Evolutionary conservation across 1,140 invertebrate species (phyloP).

Genomic region (Drosophila jambulina): DNA sequence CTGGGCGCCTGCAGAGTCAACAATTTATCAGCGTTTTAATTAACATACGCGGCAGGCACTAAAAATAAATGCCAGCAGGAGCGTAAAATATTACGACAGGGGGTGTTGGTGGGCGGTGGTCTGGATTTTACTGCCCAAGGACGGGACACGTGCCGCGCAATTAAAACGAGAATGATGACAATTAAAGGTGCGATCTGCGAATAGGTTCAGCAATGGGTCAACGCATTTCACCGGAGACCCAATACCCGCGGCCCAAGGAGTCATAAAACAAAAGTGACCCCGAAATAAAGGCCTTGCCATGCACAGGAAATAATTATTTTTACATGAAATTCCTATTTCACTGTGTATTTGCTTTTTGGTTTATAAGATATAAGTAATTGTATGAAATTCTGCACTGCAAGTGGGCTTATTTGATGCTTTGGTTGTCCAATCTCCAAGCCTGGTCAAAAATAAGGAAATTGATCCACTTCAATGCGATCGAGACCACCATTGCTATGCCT

Average conservation of each 20-base stretch:
- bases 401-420: not conserved
- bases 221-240: constrained; percentile 28
- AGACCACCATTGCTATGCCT: not conserved
- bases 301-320: not conserved
- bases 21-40: constrained; percentile 76
- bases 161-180: constrained; percentile 59
- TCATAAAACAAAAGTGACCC: constrained; percentile 15
- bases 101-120: constrained; percentile 1
- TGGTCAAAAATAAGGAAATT: not conserved
- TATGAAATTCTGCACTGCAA: not conserved
- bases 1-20: constrained; percentile 31
- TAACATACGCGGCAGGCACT: constrained; percentile 52
- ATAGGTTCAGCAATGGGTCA: constrained; percentile 17
- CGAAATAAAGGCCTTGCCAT: constrained; percentile 4
- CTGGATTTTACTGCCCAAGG: constrained; percentile 14
- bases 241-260: constrained; percentile 3
- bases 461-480: not conserved
- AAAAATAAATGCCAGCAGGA: constrained; percentile 40
- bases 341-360: not conserved
- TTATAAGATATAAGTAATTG: not conserved
- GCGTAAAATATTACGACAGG: constrained; percentile 35
- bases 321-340: not conserved
- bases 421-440: not conserved
- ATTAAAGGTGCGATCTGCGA: constrained; percentile 63
- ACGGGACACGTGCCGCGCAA: constrained; percentile 49